A percentile compares a stretch with the other conserved stretches of the same genome.
These are phyloP conservation scores for Amyelois transitella DNA, from an alignment of 1,140 invertebrate genomes.

Conservation along the genomic window DNA sequence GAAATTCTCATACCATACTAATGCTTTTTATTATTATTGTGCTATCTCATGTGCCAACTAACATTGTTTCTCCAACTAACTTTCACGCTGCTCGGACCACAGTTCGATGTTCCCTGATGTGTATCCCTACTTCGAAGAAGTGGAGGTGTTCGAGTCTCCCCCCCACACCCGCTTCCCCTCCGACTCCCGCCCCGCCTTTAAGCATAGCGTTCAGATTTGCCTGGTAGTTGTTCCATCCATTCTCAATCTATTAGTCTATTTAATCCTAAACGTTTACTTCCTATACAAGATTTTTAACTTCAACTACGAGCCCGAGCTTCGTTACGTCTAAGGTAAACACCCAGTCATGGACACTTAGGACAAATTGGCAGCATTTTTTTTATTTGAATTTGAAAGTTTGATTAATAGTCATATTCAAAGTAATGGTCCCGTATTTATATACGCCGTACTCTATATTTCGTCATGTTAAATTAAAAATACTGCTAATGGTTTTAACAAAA, in stretches of 20 bases:
- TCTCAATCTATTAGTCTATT: neutral
- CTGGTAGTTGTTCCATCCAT: slow-evolving; percentile 16
- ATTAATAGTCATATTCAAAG: too few species aligned
- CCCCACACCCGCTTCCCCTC: slow-evolving; percentile 47
- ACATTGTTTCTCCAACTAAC: slow-evolving; percentile 8
- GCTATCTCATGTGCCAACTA: neutral
- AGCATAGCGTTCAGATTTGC: neutral
- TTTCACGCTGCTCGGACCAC: slow-evolving; percentile 49
- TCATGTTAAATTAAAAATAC: too few species aligned
- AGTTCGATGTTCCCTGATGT: slow-evolving; percentile 57
- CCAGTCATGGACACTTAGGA: too few species aligned
- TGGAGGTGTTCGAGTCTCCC: slow-evolving; percentile 62
- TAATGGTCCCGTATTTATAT: too few species aligned
- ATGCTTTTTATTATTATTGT: too few species aligned
- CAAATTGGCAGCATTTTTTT: too few species aligned
- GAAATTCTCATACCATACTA: too few species aligned
- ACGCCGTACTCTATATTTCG: too few species aligned
- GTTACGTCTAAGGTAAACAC: neutral
- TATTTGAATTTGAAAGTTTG: too few species aligned
- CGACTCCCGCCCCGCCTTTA: slow-evolving; percentile 4
- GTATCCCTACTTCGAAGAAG: slow-evolving; percentile 67
- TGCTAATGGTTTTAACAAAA: too few species aligned
- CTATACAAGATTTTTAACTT: neutral
- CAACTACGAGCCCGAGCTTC: neutral
- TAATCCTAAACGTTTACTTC: neutral